Base-by-base conservation (phyloP, 2,797 vertebrate species). In the Coilia nasus region DNA sequence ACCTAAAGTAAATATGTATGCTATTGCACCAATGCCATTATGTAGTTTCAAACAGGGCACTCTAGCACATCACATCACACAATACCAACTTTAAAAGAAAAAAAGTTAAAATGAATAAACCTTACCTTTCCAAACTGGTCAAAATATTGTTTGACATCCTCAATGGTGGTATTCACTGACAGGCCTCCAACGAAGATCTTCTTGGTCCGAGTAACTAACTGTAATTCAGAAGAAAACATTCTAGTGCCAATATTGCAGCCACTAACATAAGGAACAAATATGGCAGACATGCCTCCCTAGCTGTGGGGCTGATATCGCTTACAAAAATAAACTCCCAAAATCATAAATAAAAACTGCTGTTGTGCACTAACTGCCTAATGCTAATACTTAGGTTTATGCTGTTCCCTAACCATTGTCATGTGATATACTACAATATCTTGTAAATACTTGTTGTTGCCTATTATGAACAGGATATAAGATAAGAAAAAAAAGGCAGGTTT, bases 181-280 rank as follows among this genome's bases (percentile, higher is more conserved):
- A 99, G 94, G 86, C 98, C 98, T 87, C 98, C 98, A 64, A 99
- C 98, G 94, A 99, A 99, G 95, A 99, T 99, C 96, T 99, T 99
- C 97, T 99, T 99, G 88, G 98, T 99, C 92, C 98, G 97, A 90
- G 98, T 99, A 96, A 99, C 98, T 94, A 99, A 95, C 98, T 99
- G 95, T 90, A 93, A 93, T 64, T 25, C 91, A 82, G 90, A 88
- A 92, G 93, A 90, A 88, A 10, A 78, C 10, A 41, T 59, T 59
- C 57, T 19, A 59, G 57, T 59, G 17, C 19, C 57, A 59, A 19
- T 59, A 59, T 59, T 21, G 7, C n/a, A 62, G n/a, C 3, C 57
- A 6, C 21, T 59, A 6, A 64, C 23, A 25, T 11, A 25, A 7
- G 23, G n/a, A 25, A 64, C 4, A 64, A 64, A 25, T 64, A 23